Evolutionary conservation across 2,888 invertebrate genomes (phyloP).

Genomic region (Gordius sp.): DNA sequence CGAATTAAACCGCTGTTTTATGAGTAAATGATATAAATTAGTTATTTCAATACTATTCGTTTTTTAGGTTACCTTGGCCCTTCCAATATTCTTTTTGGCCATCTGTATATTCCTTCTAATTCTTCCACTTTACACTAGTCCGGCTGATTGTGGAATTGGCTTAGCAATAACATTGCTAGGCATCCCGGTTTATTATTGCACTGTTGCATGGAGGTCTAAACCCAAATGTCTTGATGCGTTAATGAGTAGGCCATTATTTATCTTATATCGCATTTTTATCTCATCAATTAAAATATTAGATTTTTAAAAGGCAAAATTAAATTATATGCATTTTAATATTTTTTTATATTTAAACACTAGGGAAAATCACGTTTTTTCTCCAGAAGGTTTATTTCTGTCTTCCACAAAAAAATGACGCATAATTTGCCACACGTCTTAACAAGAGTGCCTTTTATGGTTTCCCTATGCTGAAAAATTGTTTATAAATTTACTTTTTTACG

Average conservation of each 20-base stretch:
- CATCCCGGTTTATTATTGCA: slow-evolving; percentile 49
- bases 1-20: no score
- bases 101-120: slow-evolving; percentile 56
- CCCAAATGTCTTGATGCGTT: neutral
- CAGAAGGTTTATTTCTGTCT: neutral
- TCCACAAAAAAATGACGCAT: slow-evolving; percentile 12
- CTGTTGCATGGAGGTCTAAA: slow-evolving; percentile 29
- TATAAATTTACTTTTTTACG: no score
- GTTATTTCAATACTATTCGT: no score
- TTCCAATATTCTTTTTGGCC: slow-evolving; percentile 53
- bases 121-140: slow-evolving; percentile 48
- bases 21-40: no score
- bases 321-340: neutral
- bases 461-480: no score
- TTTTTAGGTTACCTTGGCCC: slow-evolving; percentile 40
- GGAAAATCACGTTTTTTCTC: neutral
- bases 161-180: slow-evolving; percentile 47
- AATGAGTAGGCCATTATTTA: neutral
- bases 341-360: neutral
- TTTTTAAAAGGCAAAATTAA: neutral
- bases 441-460: no score
- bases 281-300: no score
- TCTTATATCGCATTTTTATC: no score
- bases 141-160: slow-evolving; percentile 40
- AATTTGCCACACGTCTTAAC: no score